A percentile compares a stretch with the other conserved stretches of the same genome.
Evolutionary conservation across 2,888 invertebrate species (phyloP).

Genomic region (Piscicola geometra): DNA sequence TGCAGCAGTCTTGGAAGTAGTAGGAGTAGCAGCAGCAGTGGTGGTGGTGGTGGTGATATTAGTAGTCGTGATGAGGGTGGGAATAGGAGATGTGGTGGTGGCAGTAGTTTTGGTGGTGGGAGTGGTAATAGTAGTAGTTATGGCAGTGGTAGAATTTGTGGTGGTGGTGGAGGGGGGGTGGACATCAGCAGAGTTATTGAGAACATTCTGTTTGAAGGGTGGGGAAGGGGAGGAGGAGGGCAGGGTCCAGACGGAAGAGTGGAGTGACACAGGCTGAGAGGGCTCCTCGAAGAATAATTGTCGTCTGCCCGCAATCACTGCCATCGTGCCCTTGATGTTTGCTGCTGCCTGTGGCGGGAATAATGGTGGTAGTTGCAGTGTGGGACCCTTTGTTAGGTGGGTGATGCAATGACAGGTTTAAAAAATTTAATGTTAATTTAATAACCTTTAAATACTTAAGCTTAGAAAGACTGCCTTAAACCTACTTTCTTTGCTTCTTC

Average conservation of each 20-base stretch:
- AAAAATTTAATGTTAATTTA: too few species aligned
- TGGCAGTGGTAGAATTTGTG: neutral
- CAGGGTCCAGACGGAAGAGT: neutral
- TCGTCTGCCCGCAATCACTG: conserved; percentile 24
- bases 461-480: neutral
- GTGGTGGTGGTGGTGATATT: neutral
- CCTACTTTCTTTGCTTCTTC: conserved; percentile 28
- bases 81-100: neutral
- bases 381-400: too few species aligned
- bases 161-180: neutral
- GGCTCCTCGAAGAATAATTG: conserved; percentile 23
- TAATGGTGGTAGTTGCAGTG: too few species aligned
- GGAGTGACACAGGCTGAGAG: neutral
- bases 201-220: neutral
- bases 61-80: neutral
- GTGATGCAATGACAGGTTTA: too few species aligned
- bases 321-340: conserved; percentile 27
- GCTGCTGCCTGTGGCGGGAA: conserved; percentile 25
- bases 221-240: neutral
- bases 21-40: neutral
- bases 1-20: neutral
- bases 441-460: too few species aligned
- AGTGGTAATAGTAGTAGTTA: too few species aligned
- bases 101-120: neutral
- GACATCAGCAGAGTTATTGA: neutral